Evolutionary conservation across 2,888 invertebrate species (phyloP).

Genomic region (Drosophila stalkeri): DNA sequence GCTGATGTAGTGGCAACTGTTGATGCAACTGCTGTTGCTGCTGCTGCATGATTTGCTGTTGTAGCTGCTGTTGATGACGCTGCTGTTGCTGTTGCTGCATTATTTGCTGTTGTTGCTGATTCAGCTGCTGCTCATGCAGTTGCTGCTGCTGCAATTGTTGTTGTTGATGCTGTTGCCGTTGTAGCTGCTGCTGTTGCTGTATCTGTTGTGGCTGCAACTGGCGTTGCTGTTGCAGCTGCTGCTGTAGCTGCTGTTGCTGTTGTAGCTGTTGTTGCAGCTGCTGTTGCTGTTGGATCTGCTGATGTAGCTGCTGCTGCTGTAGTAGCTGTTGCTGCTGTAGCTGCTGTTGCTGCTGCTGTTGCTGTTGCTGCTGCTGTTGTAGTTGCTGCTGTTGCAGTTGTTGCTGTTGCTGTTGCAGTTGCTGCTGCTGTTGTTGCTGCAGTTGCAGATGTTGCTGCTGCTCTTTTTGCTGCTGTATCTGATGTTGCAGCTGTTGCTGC

Average conservation of each 20-base stretch:
- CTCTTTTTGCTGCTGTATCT: not conserved
- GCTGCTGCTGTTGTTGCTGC: not conserved
- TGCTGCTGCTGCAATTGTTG: not conserved
- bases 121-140: not conserved
- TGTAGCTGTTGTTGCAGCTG: not conserved
- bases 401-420: not conserved
- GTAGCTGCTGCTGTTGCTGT: not conserved
- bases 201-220: not conserved
- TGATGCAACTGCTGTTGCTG: not conserved
- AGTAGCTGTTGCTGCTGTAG: not conserved
- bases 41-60: conserved; percentile 4
- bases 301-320: not conserved
- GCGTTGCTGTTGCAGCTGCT: not conserved
- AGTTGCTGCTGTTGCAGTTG: not conserved
- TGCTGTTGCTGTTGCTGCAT: not conserved
- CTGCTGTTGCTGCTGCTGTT: not conserved
- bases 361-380: not conserved
- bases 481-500: not conserved
- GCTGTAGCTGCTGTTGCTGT: not conserved
- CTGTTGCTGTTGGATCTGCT: not conserved
- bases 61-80: not conserved
- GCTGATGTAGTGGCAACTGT: not conserved
- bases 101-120: not conserved
- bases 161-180: no score
- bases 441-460: not conserved